Evolutionary conservation across 2,888 invertebrate genomes (phyloP), one percentile per base, ranked within the genome.

Genomic region (Tetanocera ferruginea): DNA sequence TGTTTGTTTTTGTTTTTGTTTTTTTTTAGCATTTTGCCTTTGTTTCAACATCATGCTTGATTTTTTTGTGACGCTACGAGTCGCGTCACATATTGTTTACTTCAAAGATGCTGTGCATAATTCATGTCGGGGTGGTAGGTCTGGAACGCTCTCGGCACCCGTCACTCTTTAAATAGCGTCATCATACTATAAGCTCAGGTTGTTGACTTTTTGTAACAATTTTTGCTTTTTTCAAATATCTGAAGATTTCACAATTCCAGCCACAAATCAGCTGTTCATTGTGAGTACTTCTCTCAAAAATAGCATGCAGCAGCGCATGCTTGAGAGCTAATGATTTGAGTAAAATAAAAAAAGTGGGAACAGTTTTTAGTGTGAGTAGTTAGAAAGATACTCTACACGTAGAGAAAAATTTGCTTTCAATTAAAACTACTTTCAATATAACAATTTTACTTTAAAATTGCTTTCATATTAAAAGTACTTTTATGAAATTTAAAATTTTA

Each of bases 201-300:
- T 79, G 81, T 78, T 81, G 79, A 81, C 81, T 78, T 77, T 77
- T 76, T 77, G 77, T 79, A 76, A 78, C 78, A 79, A 71, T 78
- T 81, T 76, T 69, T 31, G 5, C 37, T 23, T 51, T 66, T 66
- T 31, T 11, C n/a, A 60, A 6, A 49, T 69, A 74, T 52, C 25
- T 31, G 52, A 69, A 55, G 49, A n/a, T n/a, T 23, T 6, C n/a
- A 49, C 57, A 28, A 11, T 77, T 77, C 60, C 73, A 77, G 49
- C 2, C 11, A 28, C 3, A 49, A 55, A 74, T 55, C 77, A 77
- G 77, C 73, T 76, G 62, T 31, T 67, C 57, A n/a, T 72, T 57
- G 11, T 23, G 55, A n/a, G 14, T n/a, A 52, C 5, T 2, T 51
- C 28, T 70, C 25, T 25, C 17, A 3, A 11, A 34, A 71, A n/a